Evolutionary conservation across 2,797 vertebrate species (phyloP).

Genomic region (Graptemys geographica): DNA sequence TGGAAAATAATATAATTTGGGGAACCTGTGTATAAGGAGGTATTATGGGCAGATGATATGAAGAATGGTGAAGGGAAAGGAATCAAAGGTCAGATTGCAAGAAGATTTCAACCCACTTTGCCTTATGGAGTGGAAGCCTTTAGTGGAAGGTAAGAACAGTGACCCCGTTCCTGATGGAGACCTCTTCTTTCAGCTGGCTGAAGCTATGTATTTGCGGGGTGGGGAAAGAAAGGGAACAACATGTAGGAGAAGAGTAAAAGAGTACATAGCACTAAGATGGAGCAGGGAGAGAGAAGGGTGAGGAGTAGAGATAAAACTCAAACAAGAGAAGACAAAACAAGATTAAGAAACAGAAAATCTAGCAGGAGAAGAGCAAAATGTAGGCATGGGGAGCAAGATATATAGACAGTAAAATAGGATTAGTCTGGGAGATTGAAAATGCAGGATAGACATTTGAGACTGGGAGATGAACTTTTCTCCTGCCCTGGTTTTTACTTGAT

Average conservation of each 20-base stretch:
- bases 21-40: neutral
- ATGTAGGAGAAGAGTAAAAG: neutral
- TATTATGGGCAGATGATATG: rapidly evolving
- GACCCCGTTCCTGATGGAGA: rapidly evolving
- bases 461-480: neutral
- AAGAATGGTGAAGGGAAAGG: neutral
- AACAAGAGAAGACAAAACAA: neutral
- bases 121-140: neutral
- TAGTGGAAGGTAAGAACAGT: neutral
- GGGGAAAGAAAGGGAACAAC: neutral
- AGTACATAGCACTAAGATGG: neutral
- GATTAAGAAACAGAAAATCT: neutral
- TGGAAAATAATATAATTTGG: neutral
- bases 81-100: neutral
- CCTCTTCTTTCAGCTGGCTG: neutral
- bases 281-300: neutral
- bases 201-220: neutral
- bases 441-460: neutral
- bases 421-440: neutral
- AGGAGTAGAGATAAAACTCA: neutral
- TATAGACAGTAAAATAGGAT: neutral
- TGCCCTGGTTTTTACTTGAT: neutral
- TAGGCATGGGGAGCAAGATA: neutral
- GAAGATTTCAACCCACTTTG: neutral
- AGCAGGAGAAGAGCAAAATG: rapidly evolving